These are phyloP conservation scores for Clarias macrocephalus DNA, from an alignment of 2,113 vertebrate genomes.

Conservation along the genomic window DNA sequence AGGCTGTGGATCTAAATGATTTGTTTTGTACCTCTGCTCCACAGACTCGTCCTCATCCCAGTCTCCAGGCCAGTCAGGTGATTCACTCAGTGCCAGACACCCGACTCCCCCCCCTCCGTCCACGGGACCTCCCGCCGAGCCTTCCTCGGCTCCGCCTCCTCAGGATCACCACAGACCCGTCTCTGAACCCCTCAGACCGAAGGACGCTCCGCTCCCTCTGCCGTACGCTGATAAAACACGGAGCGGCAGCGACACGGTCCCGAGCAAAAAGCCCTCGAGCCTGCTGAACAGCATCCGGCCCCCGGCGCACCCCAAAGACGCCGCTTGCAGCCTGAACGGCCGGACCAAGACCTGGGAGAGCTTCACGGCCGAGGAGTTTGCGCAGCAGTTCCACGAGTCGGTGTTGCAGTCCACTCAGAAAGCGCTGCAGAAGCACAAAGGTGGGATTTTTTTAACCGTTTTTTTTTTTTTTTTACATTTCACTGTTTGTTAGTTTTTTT, in stretches of 20 bases:
- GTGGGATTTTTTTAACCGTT: constrained; percentile 60
- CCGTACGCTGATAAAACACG: constrained; percentile 79
- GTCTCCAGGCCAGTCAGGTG: constrained; percentile 75
- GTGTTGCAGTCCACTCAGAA: constrained; percentile 98
- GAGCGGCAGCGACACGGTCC: constrained; percentile 71
- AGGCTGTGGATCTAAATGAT: not conserved
- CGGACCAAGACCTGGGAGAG: constrained; percentile 94
- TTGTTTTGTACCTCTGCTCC: not conserved
- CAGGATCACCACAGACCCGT: constrained; percentile 73
- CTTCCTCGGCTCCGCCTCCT: constrained; percentile 67
- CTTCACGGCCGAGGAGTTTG: constrained; percentile 92
- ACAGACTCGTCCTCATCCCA: constrained; percentile 71
- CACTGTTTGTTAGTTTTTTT: not conserved
- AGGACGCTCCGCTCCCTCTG: constrained; percentile 68
- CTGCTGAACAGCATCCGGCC: constrained; percentile 85
- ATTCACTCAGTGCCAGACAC: constrained; percentile 67
- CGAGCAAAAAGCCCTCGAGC: constrained; percentile 82
- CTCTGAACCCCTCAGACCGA: constrained; percentile 77
- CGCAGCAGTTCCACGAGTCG: constrained; percentile 98
- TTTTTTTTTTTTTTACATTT: not conserved
- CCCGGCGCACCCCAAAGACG: constrained; percentile 80
- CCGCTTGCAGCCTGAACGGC: constrained; percentile 83
- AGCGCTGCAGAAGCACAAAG: constrained; percentile 97
- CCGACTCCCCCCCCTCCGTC: constrained; percentile 69
- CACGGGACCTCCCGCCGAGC: constrained; percentile 55